Conservation (phyloP, 2,113 vertebrate genomes). For the Chinchilla lanigera region DNA sequence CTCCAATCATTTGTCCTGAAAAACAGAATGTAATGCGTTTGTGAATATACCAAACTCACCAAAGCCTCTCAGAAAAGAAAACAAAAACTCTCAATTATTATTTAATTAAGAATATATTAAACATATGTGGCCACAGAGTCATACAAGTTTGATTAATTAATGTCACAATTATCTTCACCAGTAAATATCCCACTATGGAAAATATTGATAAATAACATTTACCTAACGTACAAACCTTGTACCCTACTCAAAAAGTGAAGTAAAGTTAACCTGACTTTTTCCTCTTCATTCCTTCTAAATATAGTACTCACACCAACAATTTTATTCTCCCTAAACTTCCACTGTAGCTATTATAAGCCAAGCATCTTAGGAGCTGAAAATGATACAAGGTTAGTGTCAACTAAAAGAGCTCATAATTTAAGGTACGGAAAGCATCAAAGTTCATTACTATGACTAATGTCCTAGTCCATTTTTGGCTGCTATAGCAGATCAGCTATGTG, state of each 20-base stretch:
- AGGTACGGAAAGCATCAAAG: background rate
- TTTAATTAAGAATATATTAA: background rate
- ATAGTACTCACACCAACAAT: background rate
- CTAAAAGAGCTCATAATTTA: background rate
- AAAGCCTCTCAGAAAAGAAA: background rate
- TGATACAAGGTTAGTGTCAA: background rate
- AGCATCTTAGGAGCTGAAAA: background rate
- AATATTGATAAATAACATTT: background rate
- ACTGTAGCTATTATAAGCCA: background rate
- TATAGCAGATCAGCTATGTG: background rate
- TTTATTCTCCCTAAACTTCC: background rate
- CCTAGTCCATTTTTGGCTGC: background rate
- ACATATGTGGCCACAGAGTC: background rate
- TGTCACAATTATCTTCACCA: background rate
- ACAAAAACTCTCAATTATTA: background rate
- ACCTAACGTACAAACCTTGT: too few species aligned
- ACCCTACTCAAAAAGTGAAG: background rate
- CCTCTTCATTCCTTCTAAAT: background rate
- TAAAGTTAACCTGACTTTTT: background rate
- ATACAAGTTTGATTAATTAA: background rate
- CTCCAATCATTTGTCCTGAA: background rate
- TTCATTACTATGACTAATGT: background rate
- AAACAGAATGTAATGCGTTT: background rate
- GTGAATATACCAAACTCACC: background rate
- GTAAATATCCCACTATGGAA: background rate